phyloP scores from a whole-genome alignment of 1,140 invertebrate species.

The Drosophila cardini region DNA sequence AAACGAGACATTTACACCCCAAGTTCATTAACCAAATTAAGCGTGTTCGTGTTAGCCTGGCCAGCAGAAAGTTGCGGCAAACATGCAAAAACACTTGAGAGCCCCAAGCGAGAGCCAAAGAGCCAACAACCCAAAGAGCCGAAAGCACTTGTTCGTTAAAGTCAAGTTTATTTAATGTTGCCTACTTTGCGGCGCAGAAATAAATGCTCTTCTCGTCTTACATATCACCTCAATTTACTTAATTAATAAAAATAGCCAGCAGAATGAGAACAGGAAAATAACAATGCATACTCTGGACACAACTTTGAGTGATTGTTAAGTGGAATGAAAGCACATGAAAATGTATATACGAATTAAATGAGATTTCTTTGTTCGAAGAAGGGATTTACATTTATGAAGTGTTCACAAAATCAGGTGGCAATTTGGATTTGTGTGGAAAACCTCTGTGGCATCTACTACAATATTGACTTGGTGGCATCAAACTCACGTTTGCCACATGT shows the following conservation, averaged over 20 bases:
- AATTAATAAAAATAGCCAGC: conserved; percentile 76
- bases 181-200: conserved; percentile 46
- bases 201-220: conserved; percentile 39
- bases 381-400: conserved; percentile 27
- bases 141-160: conserved; percentile 13
- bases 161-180: conserved; percentile 43
- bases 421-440: conserved; percentile 18
- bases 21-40: conserved; percentile 71
- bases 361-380: background rate
- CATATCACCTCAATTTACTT: conserved; percentile 62
- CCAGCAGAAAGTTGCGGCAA: conserved; percentile 23
- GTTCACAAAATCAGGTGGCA: background rate
- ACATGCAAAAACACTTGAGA: conserved; percentile 39
- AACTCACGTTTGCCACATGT: conserved; percentile 46
- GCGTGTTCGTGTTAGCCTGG: conserved; percentile 31
- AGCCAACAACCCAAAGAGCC: conserved; percentile 6
- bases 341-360: background rate
- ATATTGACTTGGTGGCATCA: conserved; percentile 34
- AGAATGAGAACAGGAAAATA: conserved; percentile 44
- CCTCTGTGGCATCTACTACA: conserved; percentile 5
- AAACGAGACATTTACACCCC: conserved; percentile 3
- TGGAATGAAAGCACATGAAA: background rate
- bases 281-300: background rate
- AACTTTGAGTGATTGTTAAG: conserved; percentile 26
- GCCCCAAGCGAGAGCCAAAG: background rate